These are phyloP conservation scores for Aix galericulata DNA, from an alignment of 2,113 vertebrate species.

Conservation along the genomic window DNA sequence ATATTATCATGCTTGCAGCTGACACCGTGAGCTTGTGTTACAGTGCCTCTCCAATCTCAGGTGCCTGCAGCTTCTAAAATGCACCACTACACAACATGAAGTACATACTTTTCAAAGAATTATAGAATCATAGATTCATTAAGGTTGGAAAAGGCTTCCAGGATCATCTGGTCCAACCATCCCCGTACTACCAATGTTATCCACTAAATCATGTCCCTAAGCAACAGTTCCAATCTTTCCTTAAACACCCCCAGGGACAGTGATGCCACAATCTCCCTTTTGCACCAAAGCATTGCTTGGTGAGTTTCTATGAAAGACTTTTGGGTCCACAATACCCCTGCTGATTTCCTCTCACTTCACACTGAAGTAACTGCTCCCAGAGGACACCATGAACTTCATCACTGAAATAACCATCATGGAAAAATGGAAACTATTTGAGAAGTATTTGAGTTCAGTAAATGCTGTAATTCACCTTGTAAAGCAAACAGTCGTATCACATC, in stretches of 20 bases:
- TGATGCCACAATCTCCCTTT: background rate
- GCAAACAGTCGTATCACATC: background rate
- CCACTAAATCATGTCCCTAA: too few species aligned
- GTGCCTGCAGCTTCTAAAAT: background rate
- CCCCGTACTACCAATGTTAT: too few species aligned
- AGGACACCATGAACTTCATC: fast-evolving
- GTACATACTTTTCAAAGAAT: background rate
- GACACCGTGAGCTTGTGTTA: fast-evolving
- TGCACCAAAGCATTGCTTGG: background rate
- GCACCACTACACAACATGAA: background rate
- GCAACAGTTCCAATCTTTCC: too few species aligned
- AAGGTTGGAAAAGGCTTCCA: too few species aligned
- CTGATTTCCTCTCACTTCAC: background rate
- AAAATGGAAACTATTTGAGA: background rate
- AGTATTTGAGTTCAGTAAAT: background rate
- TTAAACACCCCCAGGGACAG: too few species aligned
- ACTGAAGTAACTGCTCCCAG: background rate
- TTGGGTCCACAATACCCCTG: background rate
- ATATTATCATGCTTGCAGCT: background rate
- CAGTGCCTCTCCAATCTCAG: background rate
- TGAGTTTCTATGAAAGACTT: background rate
- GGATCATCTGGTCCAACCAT: too few species aligned
- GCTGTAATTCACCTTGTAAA: background rate
- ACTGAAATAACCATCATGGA: background rate
- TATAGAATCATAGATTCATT: too few species aligned